These are phyloP conservation scores for Troilus luridus DNA, from an alignment of 2,888 invertebrate species.

Conservation along the genomic window DNA sequence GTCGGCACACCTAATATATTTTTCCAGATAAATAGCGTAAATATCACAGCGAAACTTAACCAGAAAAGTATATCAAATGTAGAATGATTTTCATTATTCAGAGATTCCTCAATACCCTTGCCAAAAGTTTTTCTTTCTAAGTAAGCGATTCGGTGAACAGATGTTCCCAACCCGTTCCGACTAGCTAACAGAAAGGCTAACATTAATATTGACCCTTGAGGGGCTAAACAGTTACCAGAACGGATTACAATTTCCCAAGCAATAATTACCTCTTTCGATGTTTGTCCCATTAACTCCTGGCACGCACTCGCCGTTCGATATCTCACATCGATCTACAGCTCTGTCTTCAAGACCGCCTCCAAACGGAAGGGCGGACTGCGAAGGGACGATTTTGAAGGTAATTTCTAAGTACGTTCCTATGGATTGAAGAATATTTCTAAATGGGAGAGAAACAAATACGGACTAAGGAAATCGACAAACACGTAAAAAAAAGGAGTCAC, in stretches of 20 bases:
- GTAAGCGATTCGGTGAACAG: neutral
- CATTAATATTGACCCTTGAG: conserved; percentile 51
- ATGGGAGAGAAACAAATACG: too few species aligned
- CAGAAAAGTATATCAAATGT: neutral
- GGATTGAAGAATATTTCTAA: too few species aligned
- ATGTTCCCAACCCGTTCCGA: neutral
- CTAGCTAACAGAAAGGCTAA: conserved; percentile 3
- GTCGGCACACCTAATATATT: too few species aligned
- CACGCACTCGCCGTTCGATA: conserved; percentile 53
- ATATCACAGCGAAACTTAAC: neutral
- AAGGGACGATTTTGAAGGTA: neutral
- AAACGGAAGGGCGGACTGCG: neutral
- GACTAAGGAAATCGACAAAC: too few species aligned
- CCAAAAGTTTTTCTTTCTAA: neutral
- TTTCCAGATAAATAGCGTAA: neutral
- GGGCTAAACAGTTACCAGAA: neutral
- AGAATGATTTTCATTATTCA: neutral
- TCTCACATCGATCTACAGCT: conserved; percentile 46
- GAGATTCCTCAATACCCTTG: neutral
- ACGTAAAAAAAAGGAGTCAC: too few species aligned
- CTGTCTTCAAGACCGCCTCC: neutral
- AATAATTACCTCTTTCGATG: conserved; percentile 54
- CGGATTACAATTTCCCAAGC: conserved; percentile 45
- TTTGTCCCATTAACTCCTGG: conserved; percentile 53
- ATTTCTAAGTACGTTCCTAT: too few species aligned